Conservation (phyloP, 2,888 invertebrate species). For the Drosophila mimetica region DNA sequence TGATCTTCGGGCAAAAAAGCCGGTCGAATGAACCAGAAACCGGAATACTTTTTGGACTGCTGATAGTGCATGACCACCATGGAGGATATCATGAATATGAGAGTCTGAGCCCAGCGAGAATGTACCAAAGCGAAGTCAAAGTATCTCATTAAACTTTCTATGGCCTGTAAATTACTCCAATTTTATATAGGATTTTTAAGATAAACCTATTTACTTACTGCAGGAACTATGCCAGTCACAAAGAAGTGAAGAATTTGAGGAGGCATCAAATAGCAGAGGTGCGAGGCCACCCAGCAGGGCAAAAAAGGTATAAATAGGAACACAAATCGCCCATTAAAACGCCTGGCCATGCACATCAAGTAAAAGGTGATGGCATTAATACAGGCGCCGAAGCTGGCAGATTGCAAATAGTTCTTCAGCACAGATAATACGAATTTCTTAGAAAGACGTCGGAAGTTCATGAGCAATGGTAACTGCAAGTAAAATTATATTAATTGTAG, state of each 20-base stretch:
- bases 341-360: constrained; percentile 47
- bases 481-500: too few relatives aligned
- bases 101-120: constrained; percentile 53
- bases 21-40: constrained; percentile 68
- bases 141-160: constrained; percentile 55
- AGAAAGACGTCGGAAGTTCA: constrained; percentile 42
- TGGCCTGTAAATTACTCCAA: constrained; percentile 29
- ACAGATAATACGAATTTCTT: constrained; percentile 9
- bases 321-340: constrained; percentile 40
- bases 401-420: constrained; percentile 49
- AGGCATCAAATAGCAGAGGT: constrained; percentile 53
- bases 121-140: constrained; percentile 44
- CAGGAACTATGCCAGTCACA: constrained; percentile 46
- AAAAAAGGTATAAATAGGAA: constrained; percentile 29
- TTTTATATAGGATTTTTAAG: too few relatives aligned
- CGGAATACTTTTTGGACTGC: constrained; percentile 25
- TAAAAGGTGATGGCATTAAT: constrained; percentile 48
- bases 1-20: constrained; percentile 32
- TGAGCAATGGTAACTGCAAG: constrained; percentile 52
- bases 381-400: constrained; percentile 27
- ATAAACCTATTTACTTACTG: constrained; percentile 32
- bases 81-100: constrained; percentile 64
- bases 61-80: constrained; percentile 51
- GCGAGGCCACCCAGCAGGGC: constrained; percentile 31
- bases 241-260: constrained; percentile 40